These are phyloP conservation scores for Melitaea athalia DNA, from an alignment of 2,888 invertebrate species.

Conservation along the genomic window DNA sequence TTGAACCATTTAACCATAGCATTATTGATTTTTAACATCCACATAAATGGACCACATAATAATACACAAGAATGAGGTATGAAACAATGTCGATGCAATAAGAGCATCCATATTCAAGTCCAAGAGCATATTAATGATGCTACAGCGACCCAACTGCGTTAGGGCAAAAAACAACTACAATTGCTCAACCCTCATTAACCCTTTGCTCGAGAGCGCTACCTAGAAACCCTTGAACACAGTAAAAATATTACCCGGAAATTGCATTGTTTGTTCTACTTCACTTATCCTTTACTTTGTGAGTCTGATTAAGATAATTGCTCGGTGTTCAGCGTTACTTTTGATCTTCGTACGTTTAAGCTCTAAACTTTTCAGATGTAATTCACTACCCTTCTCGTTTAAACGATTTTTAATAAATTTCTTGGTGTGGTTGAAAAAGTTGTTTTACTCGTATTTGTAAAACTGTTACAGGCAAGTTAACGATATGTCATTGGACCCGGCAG, in stretches of 20 bases:
- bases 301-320: constrained; percentile 9
- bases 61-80: background rate
- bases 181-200: constrained; percentile 34
- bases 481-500: too few species aligned
- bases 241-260: constrained; percentile 34
- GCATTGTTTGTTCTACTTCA: constrained; percentile 12
- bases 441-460: background rate
- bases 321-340: constrained; percentile 1
- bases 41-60: background rate
- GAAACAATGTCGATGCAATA: constrained; percentile 15
- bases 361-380: background rate
- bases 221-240: constrained; percentile 36
- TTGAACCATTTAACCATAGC: too few species aligned
- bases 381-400: background rate
- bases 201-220: constrained; percentile 29
- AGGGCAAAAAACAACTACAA: constrained; percentile 31
- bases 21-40: too few species aligned
- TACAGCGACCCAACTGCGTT: constrained; percentile 21
- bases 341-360: background rate
- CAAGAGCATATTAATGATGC: constrained; percentile 16
- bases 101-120: background rate
- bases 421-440: background rate
- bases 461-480: too few species aligned
- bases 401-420: background rate
- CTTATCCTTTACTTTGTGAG: background rate